Evolutionary conservation across 2,113 vertebrate genomes (phyloP).

Genomic region (Myotis yumanensis): DNA sequence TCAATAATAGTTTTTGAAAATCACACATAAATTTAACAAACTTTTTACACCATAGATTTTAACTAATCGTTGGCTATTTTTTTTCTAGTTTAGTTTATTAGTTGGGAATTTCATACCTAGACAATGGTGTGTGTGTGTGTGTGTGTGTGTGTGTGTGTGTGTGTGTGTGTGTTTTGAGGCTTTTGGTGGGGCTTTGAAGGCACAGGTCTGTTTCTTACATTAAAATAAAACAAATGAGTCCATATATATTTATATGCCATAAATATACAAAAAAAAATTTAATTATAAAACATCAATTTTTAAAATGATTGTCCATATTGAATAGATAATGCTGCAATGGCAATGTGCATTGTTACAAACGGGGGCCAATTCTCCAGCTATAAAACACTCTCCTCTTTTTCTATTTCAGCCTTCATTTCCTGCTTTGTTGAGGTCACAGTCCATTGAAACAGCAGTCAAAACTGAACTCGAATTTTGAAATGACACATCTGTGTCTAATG

Average conservation of each 20-base stretch:
- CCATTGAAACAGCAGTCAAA: constrained; percentile 37
- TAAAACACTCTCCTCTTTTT: not conserved
- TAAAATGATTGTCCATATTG: not conserved
- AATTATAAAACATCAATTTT: not conserved
- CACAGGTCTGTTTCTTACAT: not conserved
- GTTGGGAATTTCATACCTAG: not conserved
- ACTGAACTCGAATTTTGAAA: constrained; percentile 47
- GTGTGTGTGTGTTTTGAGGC: not conserved
- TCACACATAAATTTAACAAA: not conserved
- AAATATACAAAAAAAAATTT: constrained; percentile 45
- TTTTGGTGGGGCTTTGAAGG: constrained; percentile 11
- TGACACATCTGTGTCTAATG: not conserved
- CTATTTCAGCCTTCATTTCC: constrained; percentile 10
- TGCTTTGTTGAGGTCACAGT: constrained; percentile 1
- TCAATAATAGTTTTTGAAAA: not conserved
- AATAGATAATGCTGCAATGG: not conserved
- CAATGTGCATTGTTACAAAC: not conserved
- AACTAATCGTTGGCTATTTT: not conserved
- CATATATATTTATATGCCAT: not conserved
- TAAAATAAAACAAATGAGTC: not conserved
- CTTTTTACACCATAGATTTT: not conserved
- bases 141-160: not conserved
- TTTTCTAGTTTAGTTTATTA: not conserved
- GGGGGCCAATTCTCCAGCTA: not conserved
- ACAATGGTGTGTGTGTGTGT: not conserved